These are phyloP conservation scores for Sitodiplosis mosellana DNA, from an alignment of 1,140 invertebrate species.

Conservation along the genomic window DNA sequence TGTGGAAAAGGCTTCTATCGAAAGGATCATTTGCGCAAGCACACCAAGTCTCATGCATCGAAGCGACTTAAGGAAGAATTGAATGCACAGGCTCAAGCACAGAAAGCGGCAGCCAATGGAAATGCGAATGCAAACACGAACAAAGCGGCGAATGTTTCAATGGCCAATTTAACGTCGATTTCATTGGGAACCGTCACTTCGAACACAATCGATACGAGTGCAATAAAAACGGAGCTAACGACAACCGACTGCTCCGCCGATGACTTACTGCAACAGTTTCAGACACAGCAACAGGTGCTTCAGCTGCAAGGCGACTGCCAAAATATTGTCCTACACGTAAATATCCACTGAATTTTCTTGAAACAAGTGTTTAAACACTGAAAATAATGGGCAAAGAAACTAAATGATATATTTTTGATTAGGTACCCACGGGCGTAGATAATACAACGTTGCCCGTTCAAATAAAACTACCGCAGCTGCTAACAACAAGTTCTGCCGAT, in stretches of 20 bases:
- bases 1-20: slow-evolving; percentile 64
- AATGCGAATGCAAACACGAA: background rate
- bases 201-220: background rate
- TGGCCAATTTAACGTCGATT: background rate
- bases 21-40: slow-evolving; percentile 64
- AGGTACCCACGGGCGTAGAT: slow-evolving; percentile 4
- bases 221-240: background rate
- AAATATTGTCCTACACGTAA: background rate
- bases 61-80: slow-evolving; percentile 48
- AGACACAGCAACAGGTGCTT: too few species aligned
- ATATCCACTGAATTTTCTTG: background rate
- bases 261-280: background rate
- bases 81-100: background rate
- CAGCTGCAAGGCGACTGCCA: background rate
- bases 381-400: background rate
- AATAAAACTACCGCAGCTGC: slow-evolving; percentile 4
- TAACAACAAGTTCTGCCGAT: slow-evolving; percentile 1
- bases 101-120: background rate
- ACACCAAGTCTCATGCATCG: slow-evolving; percentile 51
- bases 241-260: background rate
- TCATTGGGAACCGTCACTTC: background rate
- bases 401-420: background rate
- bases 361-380: background rate
- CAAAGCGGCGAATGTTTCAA: background rate
- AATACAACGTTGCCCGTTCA: slow-evolving; percentile 5